Conservation (phyloP, 2,888 invertebrate species). For the Dasysyrphus tricinctus region DNA sequence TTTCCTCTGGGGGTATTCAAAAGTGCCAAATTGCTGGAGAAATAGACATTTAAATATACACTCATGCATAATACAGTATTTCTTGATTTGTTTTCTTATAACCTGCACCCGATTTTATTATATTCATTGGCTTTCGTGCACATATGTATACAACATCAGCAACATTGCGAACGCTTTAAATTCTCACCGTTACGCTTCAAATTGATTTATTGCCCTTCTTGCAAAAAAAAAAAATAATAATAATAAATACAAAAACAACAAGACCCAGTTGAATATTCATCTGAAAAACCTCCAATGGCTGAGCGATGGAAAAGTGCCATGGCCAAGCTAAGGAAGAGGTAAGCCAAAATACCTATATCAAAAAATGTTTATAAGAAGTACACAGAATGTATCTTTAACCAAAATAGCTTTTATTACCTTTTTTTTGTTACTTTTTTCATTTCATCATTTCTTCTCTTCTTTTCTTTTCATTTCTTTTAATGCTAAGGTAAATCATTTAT, state of each 20-base stretch:
- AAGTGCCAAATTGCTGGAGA: conserved; percentile 51
- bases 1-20: conserved; percentile 47
- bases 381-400: conserved; percentile 34
- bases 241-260: not conserved
- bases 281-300: conserved; percentile 75
- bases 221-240: conserved; percentile 15
- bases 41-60: conserved; percentile 24
- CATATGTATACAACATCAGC: conserved; percentile 26
- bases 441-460: not conserved
- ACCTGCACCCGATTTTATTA: conserved; percentile 51
- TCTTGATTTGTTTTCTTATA: conserved; percentile 43
- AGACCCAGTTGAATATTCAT: conserved; percentile 25
- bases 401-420: conserved; percentile 73
- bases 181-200: conserved; percentile 58
- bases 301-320: conserved; percentile 79
- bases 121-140: conserved; percentile 25
- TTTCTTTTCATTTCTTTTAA: not conserved
- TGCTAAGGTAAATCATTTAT: conserved; percentile 34
- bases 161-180: conserved; percentile 63
- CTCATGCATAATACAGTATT: conserved; percentile 6
- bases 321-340: conserved; percentile 78
- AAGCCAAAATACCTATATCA: conserved; percentile 53
- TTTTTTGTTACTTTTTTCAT: not conserved
- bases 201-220: conserved; percentile 49
- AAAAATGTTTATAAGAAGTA: not conserved